phyloP scores from a whole-genome alignment of 2,888 invertebrate species.

The Tetropium fuscum region DNA sequence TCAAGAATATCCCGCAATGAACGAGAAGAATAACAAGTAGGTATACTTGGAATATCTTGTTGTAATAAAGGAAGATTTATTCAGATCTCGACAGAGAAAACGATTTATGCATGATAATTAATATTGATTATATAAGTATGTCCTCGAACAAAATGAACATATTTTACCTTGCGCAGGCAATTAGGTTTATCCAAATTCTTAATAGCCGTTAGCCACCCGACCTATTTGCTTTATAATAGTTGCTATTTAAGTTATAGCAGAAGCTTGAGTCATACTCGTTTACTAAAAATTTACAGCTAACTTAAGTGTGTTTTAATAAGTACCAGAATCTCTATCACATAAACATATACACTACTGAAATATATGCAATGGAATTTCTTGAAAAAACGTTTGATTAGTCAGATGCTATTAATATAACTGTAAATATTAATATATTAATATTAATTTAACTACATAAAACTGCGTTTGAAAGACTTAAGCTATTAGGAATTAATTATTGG shows the following conservation, averaged over 20 bases:
- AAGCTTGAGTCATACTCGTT: no score
- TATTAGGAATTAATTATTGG: constrained; percentile 16
- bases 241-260: no score
- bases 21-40: constrained; percentile 14
- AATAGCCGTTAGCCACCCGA: no score
- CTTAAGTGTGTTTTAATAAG: no score
- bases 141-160: constrained; percentile 10
- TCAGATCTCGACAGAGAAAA: constrained; percentile 23
- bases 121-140: constrained; percentile 22
- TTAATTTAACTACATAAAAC: constrained; percentile 16
- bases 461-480: background rate
- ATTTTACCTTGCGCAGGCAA: no score
- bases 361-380: constrained; percentile 14
- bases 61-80: constrained; percentile 27
- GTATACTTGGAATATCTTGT: constrained; percentile 12
- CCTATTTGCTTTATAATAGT: no score
- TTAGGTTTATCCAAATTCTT: no score
- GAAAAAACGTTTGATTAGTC: constrained; percentile 16
- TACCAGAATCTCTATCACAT: background rate
- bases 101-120: constrained; percentile 20
- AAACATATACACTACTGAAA: constrained; percentile 3
- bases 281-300: background rate
- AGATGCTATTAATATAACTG: constrained; percentile 28
- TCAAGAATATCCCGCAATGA: constrained; percentile 21
- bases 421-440: constrained; percentile 24